These are phyloP conservation scores for Paragorgia papillata DNA, from an alignment of 92 coral and sea anemone species.

Conservation along the genomic window DNA sequence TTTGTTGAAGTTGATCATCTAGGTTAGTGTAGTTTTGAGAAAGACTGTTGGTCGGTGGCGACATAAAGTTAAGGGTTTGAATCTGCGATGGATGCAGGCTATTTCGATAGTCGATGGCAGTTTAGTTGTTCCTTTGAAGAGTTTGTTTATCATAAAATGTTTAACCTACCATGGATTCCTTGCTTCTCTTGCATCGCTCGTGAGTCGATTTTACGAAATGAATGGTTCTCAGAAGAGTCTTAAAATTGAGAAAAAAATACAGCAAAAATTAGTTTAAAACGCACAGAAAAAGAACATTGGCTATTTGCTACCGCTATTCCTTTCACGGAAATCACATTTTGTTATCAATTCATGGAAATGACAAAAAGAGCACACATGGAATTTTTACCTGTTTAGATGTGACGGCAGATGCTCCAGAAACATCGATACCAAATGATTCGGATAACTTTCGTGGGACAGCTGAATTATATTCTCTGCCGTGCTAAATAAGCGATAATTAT, in stretches of 20 bases:
- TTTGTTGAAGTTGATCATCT: too few species aligned
- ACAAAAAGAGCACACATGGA: not conserved
- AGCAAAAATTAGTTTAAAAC: not conserved
- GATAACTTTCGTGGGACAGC: constrained; percentile 90
- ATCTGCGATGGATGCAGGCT: too few species aligned
- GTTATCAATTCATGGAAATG: not conserved
- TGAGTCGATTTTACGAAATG: constrained; percentile 97
- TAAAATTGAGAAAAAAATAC: not conserved
- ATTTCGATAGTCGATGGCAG: not conserved
- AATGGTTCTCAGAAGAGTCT: constrained; percentile 90
- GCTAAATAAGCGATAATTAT: constrained; percentile 38
- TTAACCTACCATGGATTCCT: constrained; percentile 90
- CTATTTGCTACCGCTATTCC: too few species aligned
- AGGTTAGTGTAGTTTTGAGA: too few species aligned
- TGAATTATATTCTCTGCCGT: constrained; percentile 85
- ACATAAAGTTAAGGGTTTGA: too few species aligned
- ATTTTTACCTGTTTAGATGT: constrained; percentile 84
- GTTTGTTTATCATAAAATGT: too few species aligned
- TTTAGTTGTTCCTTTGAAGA: too few species aligned
- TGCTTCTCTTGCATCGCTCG: constrained; percentile 94
- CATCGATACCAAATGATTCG: constrained; percentile 93
- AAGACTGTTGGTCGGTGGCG: too few species aligned
- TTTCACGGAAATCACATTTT: not conserved
- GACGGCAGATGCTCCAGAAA: constrained; percentile 72
- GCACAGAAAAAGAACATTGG: not conserved